Conservation (phyloP, 2,113 vertebrate genomes). For the Myiopsitta monachus region DNA sequence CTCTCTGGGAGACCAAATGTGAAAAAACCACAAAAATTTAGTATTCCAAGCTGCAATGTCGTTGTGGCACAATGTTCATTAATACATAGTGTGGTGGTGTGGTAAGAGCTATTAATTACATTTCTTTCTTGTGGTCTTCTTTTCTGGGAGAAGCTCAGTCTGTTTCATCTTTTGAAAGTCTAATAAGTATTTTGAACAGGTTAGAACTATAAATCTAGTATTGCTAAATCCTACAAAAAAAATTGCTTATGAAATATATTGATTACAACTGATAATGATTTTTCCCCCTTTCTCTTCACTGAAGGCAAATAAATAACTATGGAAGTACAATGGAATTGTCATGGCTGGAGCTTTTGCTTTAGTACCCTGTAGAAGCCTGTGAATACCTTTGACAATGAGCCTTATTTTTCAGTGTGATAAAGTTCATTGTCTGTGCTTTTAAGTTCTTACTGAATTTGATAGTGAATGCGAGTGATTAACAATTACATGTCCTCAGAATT, state of each 20-base stretch:
- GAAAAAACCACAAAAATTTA: not conserved
- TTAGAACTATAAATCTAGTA: slow-evolving; percentile 53
- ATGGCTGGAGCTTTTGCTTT: not conserved
- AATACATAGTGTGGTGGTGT: not conserved
- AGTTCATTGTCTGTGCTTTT: slow-evolving; percentile 61
- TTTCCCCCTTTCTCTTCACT: not conserved
- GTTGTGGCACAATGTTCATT: not conserved
- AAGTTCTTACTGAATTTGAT: slow-evolving; percentile 60
- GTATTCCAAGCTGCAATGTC: not conserved
- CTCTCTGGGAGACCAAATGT: not conserved
- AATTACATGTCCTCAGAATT: slow-evolving; percentile 76
- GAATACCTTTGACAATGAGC: not conserved
- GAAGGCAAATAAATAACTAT: slow-evolving; percentile 54
- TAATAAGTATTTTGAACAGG: slow-evolving; percentile 38
- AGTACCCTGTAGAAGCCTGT: slow-evolving; percentile 29
- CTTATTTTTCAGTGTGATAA: slow-evolving; percentile 30
- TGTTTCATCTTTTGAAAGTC: slow-evolving; percentile 26
- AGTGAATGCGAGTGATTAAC: slow-evolving; percentile 73
- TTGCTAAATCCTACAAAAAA: slow-evolving; percentile 47
- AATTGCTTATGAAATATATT: slow-evolving; percentile 53
- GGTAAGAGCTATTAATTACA: slow-evolving; percentile 33
- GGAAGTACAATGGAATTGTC: slow-evolving; percentile 38
- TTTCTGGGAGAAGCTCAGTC: not conserved
- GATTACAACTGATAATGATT: slow-evolving; percentile 50
- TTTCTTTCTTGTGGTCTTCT: not conserved